These are phyloP conservation scores for Tribolium castaneum DNA, from an alignment of 1,140 invertebrate genomes.

Conservation along the genomic window DNA sequence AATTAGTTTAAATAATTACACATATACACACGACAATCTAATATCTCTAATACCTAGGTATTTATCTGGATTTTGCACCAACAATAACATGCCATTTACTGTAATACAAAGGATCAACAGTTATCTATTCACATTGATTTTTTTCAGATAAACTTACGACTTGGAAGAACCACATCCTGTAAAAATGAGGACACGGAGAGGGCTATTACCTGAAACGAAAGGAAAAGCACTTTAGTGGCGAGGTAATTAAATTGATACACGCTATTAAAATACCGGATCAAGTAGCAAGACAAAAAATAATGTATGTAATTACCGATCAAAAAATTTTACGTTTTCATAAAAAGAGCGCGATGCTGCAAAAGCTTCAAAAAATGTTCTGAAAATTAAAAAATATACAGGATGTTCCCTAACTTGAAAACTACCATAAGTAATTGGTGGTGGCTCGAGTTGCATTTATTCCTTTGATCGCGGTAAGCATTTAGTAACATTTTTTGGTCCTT, in stretches of 20 bases:
- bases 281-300: not conserved
- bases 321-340: too few species aligned
- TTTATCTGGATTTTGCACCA: conserved; percentile 33
- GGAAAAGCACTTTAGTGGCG: not conserved
- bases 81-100: conserved; percentile 31
- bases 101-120: conserved; percentile 16
- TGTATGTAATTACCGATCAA: too few species aligned
- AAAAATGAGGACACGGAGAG: conserved; percentile 5
- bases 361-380: too few species aligned
- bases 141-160: conserved; percentile 7
- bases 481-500: too few species aligned
- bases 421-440: too few species aligned
- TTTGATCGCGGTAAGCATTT: too few species aligned
- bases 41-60: conserved; percentile 13
- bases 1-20: conserved; percentile 30
- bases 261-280: not conserved
- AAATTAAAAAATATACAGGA: too few species aligned
- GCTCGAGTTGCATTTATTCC: too few species aligned
- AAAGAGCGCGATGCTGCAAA: too few species aligned
- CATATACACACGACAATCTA: conserved; percentile 10
- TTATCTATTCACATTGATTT: conserved; percentile 12
- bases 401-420: too few species aligned
- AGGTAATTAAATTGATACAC: not conserved
- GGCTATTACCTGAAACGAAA: conserved; percentile 4
- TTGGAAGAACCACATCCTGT: not conserved